Conservation (phyloP, 2,888 invertebrate species). For the Gasteruption jaculator region DNA sequence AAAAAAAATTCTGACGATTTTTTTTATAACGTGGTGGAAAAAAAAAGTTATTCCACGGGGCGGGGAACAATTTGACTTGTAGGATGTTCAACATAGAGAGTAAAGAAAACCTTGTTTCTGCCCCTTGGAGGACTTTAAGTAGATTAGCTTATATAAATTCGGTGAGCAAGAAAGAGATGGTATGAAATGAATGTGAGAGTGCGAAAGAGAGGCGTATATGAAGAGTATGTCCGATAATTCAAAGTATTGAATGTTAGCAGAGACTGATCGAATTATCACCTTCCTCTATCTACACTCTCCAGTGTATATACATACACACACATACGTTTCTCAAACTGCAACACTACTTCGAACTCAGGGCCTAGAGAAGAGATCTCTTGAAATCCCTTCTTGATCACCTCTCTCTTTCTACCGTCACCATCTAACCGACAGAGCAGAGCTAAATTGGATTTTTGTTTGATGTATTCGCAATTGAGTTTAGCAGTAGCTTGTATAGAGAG, state of each 20-base stretch:
- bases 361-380: slow-evolving; percentile 16
- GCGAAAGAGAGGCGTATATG: no score
- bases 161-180: no score
- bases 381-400: slow-evolving; percentile 15
- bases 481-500: slow-evolving; percentile 20
- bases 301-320: no score
- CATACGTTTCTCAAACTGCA: slow-evolving; percentile 12
- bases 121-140: no score
- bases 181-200: no score
- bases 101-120: no score
- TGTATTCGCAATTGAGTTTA: slow-evolving; percentile 31
- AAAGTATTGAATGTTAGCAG: slow-evolving; percentile 34
- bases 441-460: slow-evolving; percentile 38
- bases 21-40: no score
- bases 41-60: no score
- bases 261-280: slow-evolving; percentile 37
- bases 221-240: slow-evolving; percentile 29
- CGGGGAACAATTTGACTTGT: no score
- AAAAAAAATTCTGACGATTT: no score
- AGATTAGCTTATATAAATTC: no score
- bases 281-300: slow-evolving; percentile 15
- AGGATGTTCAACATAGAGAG: no score
- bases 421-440: slow-evolving; percentile 23
- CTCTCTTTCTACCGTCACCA: slow-evolving; percentile 22
- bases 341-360: slow-evolving; percentile 14